A percentile compares a stretch with the other conserved stretches of the same genome.
These are phyloP conservation scores for Falco concolor DNA, from an alignment of 2,797 vertebrate genomes.

Conservation along the genomic window DNA sequence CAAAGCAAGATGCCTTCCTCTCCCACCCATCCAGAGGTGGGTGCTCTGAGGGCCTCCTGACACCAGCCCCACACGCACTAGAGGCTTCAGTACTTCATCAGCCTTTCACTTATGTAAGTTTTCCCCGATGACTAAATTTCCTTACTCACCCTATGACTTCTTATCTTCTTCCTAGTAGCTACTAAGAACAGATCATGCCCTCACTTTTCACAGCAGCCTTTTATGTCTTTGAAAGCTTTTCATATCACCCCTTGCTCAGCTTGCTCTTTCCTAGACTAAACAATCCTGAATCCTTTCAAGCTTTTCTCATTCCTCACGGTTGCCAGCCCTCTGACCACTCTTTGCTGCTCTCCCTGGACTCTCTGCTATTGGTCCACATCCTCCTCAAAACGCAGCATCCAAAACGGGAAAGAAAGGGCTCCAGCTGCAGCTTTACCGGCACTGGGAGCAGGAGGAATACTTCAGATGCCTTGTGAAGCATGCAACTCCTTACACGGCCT, in stretches of 20 bases:
- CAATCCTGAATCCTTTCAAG: background rate
- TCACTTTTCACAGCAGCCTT: background rate
- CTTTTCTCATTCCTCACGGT: conserved; percentile 7
- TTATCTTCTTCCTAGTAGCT: background rate
- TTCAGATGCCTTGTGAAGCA: background rate
- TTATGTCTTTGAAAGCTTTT: conserved; percentile 3
- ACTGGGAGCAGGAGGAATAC: background rate
- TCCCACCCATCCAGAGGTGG: background rate
- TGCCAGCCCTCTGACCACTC: conserved; percentile 17
- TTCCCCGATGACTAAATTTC: background rate
- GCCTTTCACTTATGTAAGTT: background rate
- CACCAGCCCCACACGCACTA: accelerated
- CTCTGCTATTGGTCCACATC: background rate
- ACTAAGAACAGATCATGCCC: background rate
- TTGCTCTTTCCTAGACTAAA: conserved; percentile 46
- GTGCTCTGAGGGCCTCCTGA: background rate
- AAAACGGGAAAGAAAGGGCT: background rate
- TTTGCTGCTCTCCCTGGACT: background rate
- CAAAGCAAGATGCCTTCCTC: background rate
- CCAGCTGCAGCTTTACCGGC: background rate
- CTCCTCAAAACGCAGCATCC: background rate
- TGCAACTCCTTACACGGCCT: background rate
- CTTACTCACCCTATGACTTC: background rate
- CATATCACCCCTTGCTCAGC: background rate
- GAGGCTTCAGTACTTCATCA: background rate